Evolutionary conservation across 2,888 invertebrate genomes (phyloP).

Genomic region (Tyria jacobaeae): DNA sequence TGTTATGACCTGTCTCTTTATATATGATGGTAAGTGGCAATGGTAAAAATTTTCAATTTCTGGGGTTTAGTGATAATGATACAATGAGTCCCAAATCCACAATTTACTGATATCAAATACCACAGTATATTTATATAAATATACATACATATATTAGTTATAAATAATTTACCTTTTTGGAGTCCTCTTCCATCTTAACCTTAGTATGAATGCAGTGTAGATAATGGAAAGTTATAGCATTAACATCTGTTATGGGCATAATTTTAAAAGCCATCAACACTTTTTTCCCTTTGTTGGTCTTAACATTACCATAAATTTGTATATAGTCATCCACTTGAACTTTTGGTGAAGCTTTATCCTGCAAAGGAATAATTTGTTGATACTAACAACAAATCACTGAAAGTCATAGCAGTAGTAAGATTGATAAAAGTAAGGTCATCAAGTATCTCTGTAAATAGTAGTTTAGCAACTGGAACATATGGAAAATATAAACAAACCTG

Average conservation of each 20-base stretch:
- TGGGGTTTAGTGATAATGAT: not conserved
- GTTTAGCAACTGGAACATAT: too few species aligned
- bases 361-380: constrained; percentile 26
- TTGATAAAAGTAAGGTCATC: not conserved
- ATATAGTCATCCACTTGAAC: constrained; percentile 82
- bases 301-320: constrained; percentile 82
- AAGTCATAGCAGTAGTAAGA: not conserved
- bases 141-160: too few species aligned
- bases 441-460: not conserved
- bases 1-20: too few species aligned
- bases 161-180: constrained; percentile 72
- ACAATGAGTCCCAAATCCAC: too few species aligned
- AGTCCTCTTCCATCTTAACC: constrained; percentile 81
- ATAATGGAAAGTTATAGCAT: constrained; percentile 84
- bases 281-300: constrained; percentile 82
- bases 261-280: constrained; percentile 83
- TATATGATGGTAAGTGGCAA: too few species aligned
- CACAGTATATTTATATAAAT: not conserved
- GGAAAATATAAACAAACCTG: too few species aligned
- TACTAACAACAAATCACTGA: too few species aligned
- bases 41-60: not conserved
- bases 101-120: not conserved
- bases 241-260: constrained; percentile 77
- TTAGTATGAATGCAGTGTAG: constrained; percentile 82
- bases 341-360: constrained; percentile 82